Conservation (phyloP, 2,113 vertebrate genomes). For the human (Homo sapiens) region DNA sequence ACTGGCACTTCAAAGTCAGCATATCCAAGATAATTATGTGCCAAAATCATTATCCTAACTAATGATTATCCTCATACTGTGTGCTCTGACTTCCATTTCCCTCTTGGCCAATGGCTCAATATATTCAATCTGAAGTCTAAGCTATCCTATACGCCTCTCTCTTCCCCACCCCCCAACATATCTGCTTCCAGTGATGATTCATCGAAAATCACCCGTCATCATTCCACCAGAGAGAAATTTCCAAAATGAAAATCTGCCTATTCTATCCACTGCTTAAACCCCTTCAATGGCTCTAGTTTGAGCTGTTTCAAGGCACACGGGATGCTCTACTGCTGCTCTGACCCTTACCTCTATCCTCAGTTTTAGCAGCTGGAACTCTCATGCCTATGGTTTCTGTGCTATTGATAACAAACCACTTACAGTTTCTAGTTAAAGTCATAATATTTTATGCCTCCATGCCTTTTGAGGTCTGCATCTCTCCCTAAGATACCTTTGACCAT, state of each 20-base stretch:
- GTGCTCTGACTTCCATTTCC: not conserved
- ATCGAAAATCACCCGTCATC: not conserved
- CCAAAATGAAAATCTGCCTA: not conserved
- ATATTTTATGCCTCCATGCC: not conserved
- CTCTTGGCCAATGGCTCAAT: not conserved
- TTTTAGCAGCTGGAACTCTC: not conserved
- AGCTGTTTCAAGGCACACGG: not conserved
- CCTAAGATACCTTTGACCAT: not conserved
- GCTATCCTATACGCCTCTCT: not conserved
- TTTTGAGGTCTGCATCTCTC: not conserved
- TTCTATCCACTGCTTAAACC: not conserved
- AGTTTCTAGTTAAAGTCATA: constrained; percentile 11
- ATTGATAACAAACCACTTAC: not conserved
- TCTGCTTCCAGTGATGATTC: not conserved
- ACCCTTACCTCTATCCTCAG: not conserved
- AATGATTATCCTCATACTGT: not conserved
- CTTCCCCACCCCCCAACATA: not conserved
- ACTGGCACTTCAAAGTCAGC: not conserved
- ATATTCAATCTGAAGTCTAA: not conserved
- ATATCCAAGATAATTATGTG: not conserved
- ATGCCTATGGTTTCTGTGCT: not conserved
- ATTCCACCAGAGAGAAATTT: not conserved
- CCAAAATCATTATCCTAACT: not conserved
- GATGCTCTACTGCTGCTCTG: not conserved
- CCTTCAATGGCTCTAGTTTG: not conserved